A percentile compares a stretch with the other conserved stretches of the same genome.
These are phyloP conservation scores for Montipora sp. DNA, from an alignment of 64 coral and sea anemone genomes.

Conservation along the genomic window DNA sequence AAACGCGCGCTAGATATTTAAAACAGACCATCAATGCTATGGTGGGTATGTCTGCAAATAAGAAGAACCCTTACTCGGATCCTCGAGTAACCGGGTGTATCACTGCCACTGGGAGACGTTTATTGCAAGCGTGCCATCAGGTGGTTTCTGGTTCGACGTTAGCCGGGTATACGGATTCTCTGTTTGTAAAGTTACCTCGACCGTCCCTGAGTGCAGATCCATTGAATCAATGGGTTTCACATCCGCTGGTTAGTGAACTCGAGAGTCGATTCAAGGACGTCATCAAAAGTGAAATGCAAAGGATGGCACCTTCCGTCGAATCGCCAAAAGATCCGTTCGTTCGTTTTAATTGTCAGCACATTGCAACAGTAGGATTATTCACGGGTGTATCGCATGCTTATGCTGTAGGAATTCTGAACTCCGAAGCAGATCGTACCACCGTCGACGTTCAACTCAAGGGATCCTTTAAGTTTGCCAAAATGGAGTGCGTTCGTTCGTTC, in stretches of 20 bases:
- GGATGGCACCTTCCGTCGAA: not conserved
- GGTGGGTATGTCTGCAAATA: not conserved
- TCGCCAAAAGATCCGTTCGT: not conserved
- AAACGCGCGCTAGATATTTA: not conserved
- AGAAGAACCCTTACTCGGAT: not conserved
- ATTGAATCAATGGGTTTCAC: not conserved
- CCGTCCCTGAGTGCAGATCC: not conserved
- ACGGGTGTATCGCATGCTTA: not conserved
- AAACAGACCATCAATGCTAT: conserved; percentile 1
- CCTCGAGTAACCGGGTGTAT: not conserved
- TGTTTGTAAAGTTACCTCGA: not conserved
- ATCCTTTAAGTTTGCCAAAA: not conserved
- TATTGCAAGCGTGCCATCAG: not conserved
- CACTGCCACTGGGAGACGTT: not conserved
- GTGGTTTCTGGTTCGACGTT: not conserved
- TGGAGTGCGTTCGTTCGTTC: not conserved
- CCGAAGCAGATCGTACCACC: not conserved
- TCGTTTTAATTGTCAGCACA: not conserved
- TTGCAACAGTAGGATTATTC: not conserved
- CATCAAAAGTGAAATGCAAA: not conserved
- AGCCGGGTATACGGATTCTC: not conserved
- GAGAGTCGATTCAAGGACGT: not conserved
- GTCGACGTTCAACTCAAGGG: not conserved
- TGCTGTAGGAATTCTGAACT: not conserved
- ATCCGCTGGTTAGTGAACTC: not conserved